Percentiles rank a stretch among this genome's conserved stretches.
phyloP scores from a whole-genome alignment of 1,140 invertebrate species.

The Drosophila tsacasi region DNA sequence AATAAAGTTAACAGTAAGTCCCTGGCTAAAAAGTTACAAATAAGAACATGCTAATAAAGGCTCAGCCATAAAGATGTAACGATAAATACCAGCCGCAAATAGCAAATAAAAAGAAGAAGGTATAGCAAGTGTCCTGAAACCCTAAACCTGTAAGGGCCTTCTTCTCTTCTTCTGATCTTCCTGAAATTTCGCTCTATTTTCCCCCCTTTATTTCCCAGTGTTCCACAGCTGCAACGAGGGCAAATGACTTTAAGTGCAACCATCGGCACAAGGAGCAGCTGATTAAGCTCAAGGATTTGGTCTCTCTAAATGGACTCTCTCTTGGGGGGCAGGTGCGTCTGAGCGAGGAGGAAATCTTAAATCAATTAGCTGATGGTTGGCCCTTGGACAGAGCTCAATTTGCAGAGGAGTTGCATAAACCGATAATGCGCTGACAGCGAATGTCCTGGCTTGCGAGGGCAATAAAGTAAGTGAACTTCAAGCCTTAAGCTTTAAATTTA shows the following conservation, averaged over 20 bases:
- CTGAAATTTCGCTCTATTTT: no score
- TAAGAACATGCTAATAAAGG: no score
- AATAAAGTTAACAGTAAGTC: background rate
- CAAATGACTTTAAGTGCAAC: conserved; percentile 76
- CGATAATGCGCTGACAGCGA: no score
- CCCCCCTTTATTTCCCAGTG: background rate
- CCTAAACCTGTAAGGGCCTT: background rate
- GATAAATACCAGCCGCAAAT: background rate
- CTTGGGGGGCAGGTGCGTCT: background rate
- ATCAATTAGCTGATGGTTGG: conserved; percentile 70
- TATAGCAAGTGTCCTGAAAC: background rate
- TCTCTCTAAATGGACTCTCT: conserved; percentile 53
- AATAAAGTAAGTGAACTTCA: background rate
- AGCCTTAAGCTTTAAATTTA: background rate
- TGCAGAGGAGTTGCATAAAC: conserved; percentile 10
- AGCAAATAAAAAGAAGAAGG: background rate
- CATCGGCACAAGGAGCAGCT: conserved; percentile 56
- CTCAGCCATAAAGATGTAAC: background rate
- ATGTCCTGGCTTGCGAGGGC: background rate
- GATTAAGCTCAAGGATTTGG: conserved; percentile 74
- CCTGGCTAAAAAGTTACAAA: no score
- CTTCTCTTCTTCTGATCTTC: background rate
- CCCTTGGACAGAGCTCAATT: conserved; percentile 6
- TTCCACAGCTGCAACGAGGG: conserved; percentile 19
- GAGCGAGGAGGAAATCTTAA: conserved; percentile 32